Conservation (phyloP, 2,888 invertebrate species). For the Hoplodrina ambigua region DNA sequence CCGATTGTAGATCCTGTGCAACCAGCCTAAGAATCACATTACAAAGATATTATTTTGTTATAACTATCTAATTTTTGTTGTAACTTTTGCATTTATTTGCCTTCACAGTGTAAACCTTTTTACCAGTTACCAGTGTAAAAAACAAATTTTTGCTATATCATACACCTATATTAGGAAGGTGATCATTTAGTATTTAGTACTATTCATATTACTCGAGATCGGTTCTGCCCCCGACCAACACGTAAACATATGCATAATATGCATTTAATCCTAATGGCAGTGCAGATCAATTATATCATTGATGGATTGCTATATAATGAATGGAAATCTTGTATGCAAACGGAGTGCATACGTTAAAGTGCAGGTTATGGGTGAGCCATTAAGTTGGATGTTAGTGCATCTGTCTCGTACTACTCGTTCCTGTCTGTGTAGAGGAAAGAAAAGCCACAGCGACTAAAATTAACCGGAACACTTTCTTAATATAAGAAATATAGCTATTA, state of each 20-base stretch:
- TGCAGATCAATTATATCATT: conserved; percentile 35
- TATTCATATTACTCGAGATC: conserved; percentile 2
- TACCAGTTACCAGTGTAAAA: too few relatives aligned
- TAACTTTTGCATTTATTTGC: too few relatives aligned
- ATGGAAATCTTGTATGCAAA: conserved; percentile 35
- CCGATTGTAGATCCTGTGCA: neutral
- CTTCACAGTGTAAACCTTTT: too few relatives aligned
- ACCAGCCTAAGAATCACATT: neutral
- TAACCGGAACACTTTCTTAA: neutral
- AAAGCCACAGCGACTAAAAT: neutral
- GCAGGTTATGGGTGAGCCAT: neutral
- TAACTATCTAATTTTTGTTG: too few relatives aligned
- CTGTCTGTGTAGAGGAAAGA: neutral
- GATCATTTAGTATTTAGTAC: neutral
- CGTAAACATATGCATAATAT: neutral
- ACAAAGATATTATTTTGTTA: neutral
- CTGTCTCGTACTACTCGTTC: neutral
- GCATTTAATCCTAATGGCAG: conserved; percentile 39
- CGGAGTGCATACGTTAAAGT: neutral
- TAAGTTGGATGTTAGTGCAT: conserved; percentile 2
- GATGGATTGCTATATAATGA: conserved; percentile 41
- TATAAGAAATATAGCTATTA: too few relatives aligned
- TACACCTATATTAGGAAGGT: neutral
- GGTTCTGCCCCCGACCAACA: conserved; percentile 3
- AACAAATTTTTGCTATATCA: neutral